Conservation (phyloP, 2,888 invertebrate genomes). For the Drosophila formosana region DNA sequence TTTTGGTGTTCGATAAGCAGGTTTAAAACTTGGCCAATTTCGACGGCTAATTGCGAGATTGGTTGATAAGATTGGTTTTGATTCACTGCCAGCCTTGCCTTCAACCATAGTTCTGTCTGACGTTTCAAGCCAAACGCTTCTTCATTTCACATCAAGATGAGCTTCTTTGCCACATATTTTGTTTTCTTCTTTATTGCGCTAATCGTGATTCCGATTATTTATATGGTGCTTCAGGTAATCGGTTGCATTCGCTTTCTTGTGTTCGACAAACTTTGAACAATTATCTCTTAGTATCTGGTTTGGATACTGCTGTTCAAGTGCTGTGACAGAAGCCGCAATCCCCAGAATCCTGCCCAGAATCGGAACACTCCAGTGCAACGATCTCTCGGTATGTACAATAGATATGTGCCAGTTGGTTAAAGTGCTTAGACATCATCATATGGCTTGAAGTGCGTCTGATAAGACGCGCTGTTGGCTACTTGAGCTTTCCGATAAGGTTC, state of each 20-base stretch:
- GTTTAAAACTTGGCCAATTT: slow-evolving; percentile 19
- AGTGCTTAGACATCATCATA: slow-evolving; percentile 4
- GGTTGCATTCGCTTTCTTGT: neutral
- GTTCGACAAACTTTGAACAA: neutral
- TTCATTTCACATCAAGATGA: slow-evolving; percentile 48
- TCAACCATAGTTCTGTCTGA: slow-evolving; percentile 26
- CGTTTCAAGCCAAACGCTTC: slow-evolving; percentile 31
- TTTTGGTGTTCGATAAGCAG: slow-evolving; percentile 24
- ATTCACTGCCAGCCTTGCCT: neutral
- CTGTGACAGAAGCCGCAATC: slow-evolving; percentile 26
- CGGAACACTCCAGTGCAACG: slow-evolving; percentile 14
- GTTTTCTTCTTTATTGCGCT: slow-evolving; percentile 55
- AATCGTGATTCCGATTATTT: slow-evolving; percentile 63
- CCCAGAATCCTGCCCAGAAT: slow-evolving; percentile 12
- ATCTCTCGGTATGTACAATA: slow-evolving; percentile 41
- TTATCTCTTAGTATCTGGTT: slow-evolving; percentile 55
- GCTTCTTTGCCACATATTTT: slow-evolving; percentile 47
- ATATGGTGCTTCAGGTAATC: slow-evolving; percentile 66
- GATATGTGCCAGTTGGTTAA: slow-evolving; percentile 13
- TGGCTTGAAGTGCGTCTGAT: slow-evolving; percentile 47
- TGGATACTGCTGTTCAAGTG: slow-evolving; percentile 58
- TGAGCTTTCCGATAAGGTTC: slow-evolving; percentile 42
- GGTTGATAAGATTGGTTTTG: slow-evolving; percentile 24
- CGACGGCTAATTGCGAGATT: neutral
- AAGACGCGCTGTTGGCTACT: slow-evolving; percentile 39